Evolutionary conservation across 2,888 invertebrate species (phyloP).

Genomic region (Drosophila anomalipes): DNA sequence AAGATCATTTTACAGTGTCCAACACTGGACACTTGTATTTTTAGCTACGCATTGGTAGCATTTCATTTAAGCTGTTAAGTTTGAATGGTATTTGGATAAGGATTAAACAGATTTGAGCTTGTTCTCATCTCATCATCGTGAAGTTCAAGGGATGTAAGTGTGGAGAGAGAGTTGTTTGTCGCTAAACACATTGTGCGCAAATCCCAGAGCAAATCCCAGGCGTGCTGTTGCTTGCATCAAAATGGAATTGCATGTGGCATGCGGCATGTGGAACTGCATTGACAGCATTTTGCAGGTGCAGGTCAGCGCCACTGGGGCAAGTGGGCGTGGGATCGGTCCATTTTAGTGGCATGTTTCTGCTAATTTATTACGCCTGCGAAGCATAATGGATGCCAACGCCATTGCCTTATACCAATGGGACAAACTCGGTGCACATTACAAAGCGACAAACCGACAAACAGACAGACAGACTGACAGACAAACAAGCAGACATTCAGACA

Average conservation of each 20-base stretch:
- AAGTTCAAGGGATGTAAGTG: not conserved
- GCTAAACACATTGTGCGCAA: conserved; percentile 80
- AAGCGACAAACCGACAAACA: conserved; percentile 31
- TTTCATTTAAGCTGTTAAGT: conserved; percentile 41
- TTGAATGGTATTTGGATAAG: not conserved
- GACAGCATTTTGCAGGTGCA: conserved; percentile 73
- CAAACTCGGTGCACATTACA: conserved; percentile 57
- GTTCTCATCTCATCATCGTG: conserved; percentile 33
- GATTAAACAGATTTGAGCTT: conserved; percentile 10
- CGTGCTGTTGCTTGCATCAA: conserved; percentile 66
- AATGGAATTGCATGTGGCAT: conserved; percentile 69
- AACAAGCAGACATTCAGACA: conserved; percentile 14
- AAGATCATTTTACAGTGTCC: not conserved
- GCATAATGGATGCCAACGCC: conserved; percentile 59
- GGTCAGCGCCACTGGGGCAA: conserved; percentile 50
- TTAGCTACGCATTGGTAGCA: conserved; percentile 37
- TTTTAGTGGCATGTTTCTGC: conserved; percentile 81
- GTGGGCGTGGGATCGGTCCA: conserved; percentile 59
- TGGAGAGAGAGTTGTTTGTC: conserved; percentile 45
- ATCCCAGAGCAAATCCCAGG: conserved; percentile 72
- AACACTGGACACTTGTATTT: not conserved
- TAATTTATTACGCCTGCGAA: conserved; percentile 80
- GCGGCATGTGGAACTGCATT: conserved; percentile 60
- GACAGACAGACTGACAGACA: conserved; percentile 17
- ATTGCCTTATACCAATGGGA: conserved; percentile 56